Conservation (phyloP, 2,113 vertebrate genomes). For the Amphiprion percula region DNA sequence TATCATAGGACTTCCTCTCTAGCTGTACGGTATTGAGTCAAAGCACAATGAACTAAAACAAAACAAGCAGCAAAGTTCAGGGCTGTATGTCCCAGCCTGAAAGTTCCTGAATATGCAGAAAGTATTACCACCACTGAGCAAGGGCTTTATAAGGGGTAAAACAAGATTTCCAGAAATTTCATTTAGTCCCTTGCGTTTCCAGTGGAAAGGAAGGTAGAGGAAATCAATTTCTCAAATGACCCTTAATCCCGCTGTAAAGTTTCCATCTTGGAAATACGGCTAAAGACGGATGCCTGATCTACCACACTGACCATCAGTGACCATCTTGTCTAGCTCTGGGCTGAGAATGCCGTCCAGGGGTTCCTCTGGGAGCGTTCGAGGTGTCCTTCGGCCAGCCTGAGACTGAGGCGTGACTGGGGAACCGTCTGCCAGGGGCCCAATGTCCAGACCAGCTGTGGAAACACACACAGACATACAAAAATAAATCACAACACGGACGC, state of each 20-base stretch:
- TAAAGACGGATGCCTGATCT: conserved; percentile 1
- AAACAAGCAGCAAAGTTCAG: not conserved
- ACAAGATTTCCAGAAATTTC: not conserved
- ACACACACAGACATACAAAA: conserved; percentile 67
- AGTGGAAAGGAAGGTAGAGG: not conserved
- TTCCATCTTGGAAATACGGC: not conserved
- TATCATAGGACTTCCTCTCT: not conserved
- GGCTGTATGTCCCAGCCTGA: too few relatives aligned
- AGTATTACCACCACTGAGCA: not conserved
- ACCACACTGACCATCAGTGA: conserved; percentile 93
- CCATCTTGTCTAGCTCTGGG: conserved; percentile 99
- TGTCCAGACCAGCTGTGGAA: conserved; percentile 90
- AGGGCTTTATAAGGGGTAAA: not conserved
- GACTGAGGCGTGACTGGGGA: conserved; percentile 87
- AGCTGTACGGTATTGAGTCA: not conserved
- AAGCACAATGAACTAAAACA: not conserved
- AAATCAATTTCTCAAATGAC: not conserved
- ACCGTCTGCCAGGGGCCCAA: conserved; percentile 87
- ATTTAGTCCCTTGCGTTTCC: not conserved
- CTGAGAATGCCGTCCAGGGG: conserved; percentile 96
- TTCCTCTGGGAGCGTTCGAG: conserved; percentile 90
- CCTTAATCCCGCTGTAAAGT: not conserved
- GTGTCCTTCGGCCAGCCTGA: conserved; percentile 85
- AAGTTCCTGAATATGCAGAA: not conserved
- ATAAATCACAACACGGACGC: conserved; percentile 49